A percentile compares a stretch with the other conserved stretches of the same genome.
These are phyloP conservation scores for Australoheros scitulus DNA, from an alignment of 2,113 vertebrate species.

Conservation along the genomic window DNA sequence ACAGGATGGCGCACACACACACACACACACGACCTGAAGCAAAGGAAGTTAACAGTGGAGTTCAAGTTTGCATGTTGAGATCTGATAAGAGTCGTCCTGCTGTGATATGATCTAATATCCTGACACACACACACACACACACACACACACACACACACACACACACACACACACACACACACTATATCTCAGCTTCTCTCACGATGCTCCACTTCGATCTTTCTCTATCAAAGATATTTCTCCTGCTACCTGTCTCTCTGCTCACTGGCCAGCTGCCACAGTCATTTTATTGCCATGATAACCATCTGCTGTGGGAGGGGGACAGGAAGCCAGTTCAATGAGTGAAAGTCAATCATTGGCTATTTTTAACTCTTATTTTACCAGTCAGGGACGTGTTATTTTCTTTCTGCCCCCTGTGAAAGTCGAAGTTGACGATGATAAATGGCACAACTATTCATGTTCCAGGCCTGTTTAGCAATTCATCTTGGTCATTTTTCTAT, in stretches of 20 bases:
- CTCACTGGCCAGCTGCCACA: neutral
- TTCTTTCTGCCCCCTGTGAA: conserved; percentile 1
- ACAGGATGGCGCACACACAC: conserved; percentile 31
- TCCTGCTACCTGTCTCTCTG: neutral
- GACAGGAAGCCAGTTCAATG: conserved; percentile 40
- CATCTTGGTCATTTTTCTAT: neutral
- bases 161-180: neutral
- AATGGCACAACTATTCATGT: neutral
- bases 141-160: conserved; percentile 3
- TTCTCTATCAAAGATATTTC: neutral
- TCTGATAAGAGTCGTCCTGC: conserved; percentile 58
- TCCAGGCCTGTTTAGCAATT: neutral
- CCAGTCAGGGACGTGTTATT: neutral
- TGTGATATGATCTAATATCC: conserved; percentile 63
- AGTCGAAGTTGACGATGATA: neutral
- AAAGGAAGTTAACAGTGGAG: conserved; percentile 47
- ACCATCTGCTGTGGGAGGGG: conserved; percentile 45
- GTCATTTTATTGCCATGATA: conserved; percentile 32
- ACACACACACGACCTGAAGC: conserved; percentile 1
- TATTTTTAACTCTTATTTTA: conserved; percentile 42
- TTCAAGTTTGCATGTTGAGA: conserved; percentile 62
- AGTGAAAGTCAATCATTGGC: conserved; percentile 42
- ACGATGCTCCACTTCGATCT: neutral
- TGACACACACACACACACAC: conserved; percentile 1
- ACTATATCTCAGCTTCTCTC: neutral